Evolutionary conservation across 30 jellyfish, hydroid and myxozoan genomes (phyloP), one percentile per base, ranked within the genome.

Genomic region (Hydractinia echinata): DNA sequence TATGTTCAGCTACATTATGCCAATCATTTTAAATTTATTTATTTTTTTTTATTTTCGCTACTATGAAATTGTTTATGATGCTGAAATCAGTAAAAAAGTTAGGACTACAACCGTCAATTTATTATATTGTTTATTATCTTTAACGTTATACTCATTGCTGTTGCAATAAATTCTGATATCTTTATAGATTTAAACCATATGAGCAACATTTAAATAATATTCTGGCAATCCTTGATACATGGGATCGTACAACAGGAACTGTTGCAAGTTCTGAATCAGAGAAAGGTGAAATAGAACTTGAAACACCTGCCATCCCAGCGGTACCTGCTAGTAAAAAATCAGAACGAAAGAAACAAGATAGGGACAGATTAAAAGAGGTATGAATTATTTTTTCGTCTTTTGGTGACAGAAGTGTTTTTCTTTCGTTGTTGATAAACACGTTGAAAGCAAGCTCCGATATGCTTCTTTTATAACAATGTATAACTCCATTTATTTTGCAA

Each of bases 241-340:
- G 99, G 99, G 99, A 94, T 84, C 81, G 99, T 61, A 81, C 96
- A 15, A 88, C 90, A 54, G 99, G 99, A 13, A 79, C 93, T 10
- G 93, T 85, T 4, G 81, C 70, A 56, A 60, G 66, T 48, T 56
- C 92, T 8, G 99, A 94, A 50, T 78, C 95, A 61, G 99, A 94
- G 56, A 88, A 88, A 67, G 85, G 90, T 8, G 99, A 94, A 64
- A 21, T 67, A 48, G 99, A 94, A 61, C 84, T 70, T 64, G 94
- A 81, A 13, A 53, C 81, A 19, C 74, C 48, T 73, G 85, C 96
- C 7, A 5, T 85, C 15, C 77, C 55, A 67, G 74, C 95, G 4
- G 71, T 81, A 20, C 81, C 95, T 15, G 88, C 80, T 15, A 82
- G 67, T 20, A 94, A 94, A 79, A 93, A 88, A 77, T 86, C 86